Base-by-base conservation (phyloP, 2,113 vertebrate species). In the Poicephalus meyeri region DNA sequence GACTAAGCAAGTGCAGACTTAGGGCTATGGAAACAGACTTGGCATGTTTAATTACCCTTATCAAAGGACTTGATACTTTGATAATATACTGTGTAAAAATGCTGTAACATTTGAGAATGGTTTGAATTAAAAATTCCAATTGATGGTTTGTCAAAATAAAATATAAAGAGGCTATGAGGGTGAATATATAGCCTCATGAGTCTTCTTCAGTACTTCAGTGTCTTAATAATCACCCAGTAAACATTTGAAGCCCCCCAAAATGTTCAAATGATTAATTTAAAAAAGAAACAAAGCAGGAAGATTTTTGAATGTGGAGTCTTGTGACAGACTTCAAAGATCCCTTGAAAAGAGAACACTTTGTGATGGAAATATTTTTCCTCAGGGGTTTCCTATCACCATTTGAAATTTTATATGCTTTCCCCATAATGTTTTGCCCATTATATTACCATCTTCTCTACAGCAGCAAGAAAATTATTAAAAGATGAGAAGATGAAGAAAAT, bases 241-340 rank as follows among this genome's bases (percentile, higher is more conserved):
- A 98, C 97, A 98, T 97, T 58, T 96, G 97, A 98, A 97, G 86
- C 71, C 91, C 95, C 94, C 56, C 13, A 88, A 95, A 96, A 95
- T 97, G 96, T 98, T 97, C 96, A 97, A 97, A 98, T 98, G 96
- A 97, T 97, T 98, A 97, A 98, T 98, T 98, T 96, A 95, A 98
- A 96, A 94, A 93, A 97, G 96, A 97, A 97, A 98, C 97, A 98
- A 98, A 98, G 95, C 95, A 94, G 86, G 70, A 94, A 83, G 74
- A 89, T 94, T 97, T 97, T 92, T 95, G 87, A 96, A 90, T 95
- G 93, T 95, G 82, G 56, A 96, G 68, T 96, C 95, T 88, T 96
- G 80, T 94, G 95, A 94, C 92, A 94, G 91, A 97, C 97, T 98
- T 98, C 98, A 98, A 98, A 98, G 97, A 91, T 88, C 95, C 78